Conservation (phyloP, 2,797 vertebrate species). For the Sebastes ruberrimus region DNA sequence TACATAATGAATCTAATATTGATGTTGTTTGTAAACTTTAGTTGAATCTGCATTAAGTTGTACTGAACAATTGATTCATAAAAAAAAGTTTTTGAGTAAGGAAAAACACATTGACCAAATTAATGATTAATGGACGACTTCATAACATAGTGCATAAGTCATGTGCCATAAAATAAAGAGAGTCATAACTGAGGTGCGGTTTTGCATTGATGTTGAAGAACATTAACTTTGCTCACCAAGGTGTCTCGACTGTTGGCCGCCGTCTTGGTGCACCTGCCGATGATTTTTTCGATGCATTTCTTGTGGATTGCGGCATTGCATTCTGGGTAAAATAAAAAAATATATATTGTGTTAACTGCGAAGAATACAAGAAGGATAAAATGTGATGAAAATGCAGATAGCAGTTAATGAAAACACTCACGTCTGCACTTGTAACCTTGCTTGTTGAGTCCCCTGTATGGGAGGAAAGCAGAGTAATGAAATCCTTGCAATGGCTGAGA, state of each 20-base stretch:
- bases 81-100: background rate
- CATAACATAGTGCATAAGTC: background rate
- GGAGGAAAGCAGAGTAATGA: conserved; percentile 34
- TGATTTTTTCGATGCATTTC: conserved; percentile 97
- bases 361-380: background rate
- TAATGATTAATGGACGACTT: background rate
- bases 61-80: background rate
- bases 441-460: conserved; percentile 95
- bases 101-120: background rate
- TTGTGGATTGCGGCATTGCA: conserved; percentile 99
- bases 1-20: background rate
- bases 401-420: conserved; percentile 79
- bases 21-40: background rate
- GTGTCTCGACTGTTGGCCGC: conserved; percentile 95
- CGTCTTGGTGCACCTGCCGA: conserved; percentile 94
- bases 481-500: background rate
- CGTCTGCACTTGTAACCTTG: conserved; percentile 98
- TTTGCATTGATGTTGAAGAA: background rate
- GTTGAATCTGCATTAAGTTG: background rate
- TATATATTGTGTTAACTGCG: background rate
- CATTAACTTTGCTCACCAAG: conserved; percentile 70
- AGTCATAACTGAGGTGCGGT: background rate
- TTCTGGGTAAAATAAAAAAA: conserved; percentile 81
- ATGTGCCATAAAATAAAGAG: background rate
- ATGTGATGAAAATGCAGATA: background rate